Evolutionary conservation across 2,113 vertebrate species (phyloP), one percentile per base, ranked within the genome.

Genomic region (Arizona elegans): DNA sequence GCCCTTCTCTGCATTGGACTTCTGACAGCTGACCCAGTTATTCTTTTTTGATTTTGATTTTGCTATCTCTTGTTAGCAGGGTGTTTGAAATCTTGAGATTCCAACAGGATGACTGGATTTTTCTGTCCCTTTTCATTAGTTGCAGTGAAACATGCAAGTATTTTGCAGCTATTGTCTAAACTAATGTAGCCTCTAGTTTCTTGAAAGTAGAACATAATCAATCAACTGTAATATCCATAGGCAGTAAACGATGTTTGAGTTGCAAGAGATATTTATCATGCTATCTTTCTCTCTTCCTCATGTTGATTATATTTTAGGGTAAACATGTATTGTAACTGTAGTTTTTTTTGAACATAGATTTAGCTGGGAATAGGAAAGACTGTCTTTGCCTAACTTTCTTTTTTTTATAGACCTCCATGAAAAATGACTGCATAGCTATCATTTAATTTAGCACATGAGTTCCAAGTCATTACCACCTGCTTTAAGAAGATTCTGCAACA

Each of bases 401-500:
- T 13, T 13, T 87, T 93, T 43, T 56, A 43, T 54, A 43, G 58
- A 23, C 12, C 59, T 86, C 75, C 12, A 90, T 91, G 12, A 90
- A 0, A 87, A 54, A 86, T 10, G 94, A 86, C 19, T 89, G 53
- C 24, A 38, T n/a, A 91, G 91, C 54, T 26, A 62, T 62, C 12
- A 0, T 56, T 8, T 87, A 92, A 19, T 94, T 96, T 95, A 70
- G 59, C 91, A 47, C 0, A 10, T 2, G 47, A 24, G 7, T 0
- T 1, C 50, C 3, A 53, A 24, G 23, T 0, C n/a, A 89, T 94
- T 2, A 1, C 1, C 12, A 47, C 15, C 85, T 86, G 26, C 91
- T 94, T 91, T 94, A 87, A 95, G 93, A 88, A 2, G 91, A 87
- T 59, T 92, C n/a, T 89, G 11, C 6, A 88, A 91, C 9, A 13